Base-by-base conservation (phyloP, 2,113 vertebrate genomes). In the Buteo buteo region DNA sequence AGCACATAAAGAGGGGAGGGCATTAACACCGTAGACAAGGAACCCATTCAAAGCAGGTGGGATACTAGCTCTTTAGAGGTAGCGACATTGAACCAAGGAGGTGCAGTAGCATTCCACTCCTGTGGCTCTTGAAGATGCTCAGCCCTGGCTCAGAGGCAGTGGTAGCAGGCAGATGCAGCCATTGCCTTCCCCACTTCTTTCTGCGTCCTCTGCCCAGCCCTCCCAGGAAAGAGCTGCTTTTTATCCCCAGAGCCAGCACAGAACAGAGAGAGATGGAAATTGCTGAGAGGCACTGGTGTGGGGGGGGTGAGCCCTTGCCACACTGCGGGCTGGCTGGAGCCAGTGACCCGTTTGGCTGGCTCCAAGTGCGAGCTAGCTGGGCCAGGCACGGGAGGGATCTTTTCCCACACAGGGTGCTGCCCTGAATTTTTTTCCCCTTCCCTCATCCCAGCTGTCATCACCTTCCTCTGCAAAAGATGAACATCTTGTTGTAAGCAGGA, bases 391-490 rank as follows among this genome's bases (percentile, higher is more conserved):
- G 34, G 24, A 94, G 32, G 0, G 2, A 88, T 79, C 77, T 84
- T 94, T 86, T 71, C 71, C 66, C 82, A 77, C 82, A 78, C 42
- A 84, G 42, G 79, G 90, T 88, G 26, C 90, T 93, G 82, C 49
- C 70, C 82, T 90, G 64, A 81, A 61, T 94, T 92, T 95, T 76
- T 83, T 88, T 44, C 49, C 62, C 38, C 58, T 95, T 94, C 44
- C 50, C n/a, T 96, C 82, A 90, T 67, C 34, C 24, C 65, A 81
- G 55, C 67, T 92, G 80, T 94, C 94, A 90, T 77, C 92, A 90
- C 67, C 83, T 96, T 93, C 82, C 64, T 86, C 82, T 96, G 82
- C 88, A 93, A 73, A 93, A 92, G 71, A 89, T 2, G 49, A 94
- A 80, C 71, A 88, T 90, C 79, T 91, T 49, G 25, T 72, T 78